These are phyloP conservation scores for Poecilia picta DNA, from an alignment of 2,797 vertebrate genomes.

Conservation along the genomic window DNA sequence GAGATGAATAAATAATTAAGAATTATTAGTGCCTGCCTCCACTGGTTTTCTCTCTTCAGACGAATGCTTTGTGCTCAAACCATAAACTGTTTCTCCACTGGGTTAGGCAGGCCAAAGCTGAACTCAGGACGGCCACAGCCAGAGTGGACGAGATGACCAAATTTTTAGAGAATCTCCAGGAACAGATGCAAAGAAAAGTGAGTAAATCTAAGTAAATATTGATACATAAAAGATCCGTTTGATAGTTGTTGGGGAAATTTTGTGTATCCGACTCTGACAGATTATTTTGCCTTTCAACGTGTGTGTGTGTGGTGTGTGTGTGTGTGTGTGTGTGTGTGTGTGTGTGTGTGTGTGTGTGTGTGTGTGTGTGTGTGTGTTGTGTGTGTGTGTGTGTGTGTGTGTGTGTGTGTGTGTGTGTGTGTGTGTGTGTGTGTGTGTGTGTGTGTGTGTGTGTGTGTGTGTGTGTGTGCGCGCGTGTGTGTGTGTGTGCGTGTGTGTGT, in stretches of 20 bases:
- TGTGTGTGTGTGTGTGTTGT: too few relatives aligned
- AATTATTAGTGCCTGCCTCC: too few relatives aligned
- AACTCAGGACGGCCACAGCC: slow-evolving; percentile 82
- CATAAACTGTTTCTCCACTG: not conserved
- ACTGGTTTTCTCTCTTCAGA: not conserved
- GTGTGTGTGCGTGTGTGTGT: too few relatives aligned
- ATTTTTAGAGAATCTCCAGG: slow-evolving; percentile 82
- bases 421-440: too few relatives aligned
- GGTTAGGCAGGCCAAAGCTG: slow-evolving; percentile 86
- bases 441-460: too few relatives aligned
- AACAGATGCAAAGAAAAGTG: slow-evolving; percentile 87
- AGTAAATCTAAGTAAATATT: slow-evolving; percentile 19
- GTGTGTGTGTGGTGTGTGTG: not conserved
- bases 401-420: too few relatives aligned
- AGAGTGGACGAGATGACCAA: slow-evolving; percentile 89
- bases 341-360: too few relatives aligned
- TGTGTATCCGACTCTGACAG: not conserved
- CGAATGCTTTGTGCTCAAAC: not conserved
- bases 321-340: too few relatives aligned
- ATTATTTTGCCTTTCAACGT: not conserved
- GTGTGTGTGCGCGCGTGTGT: too few relatives aligned
- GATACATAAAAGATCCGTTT: not conserved
- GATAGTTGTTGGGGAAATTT: not conserved
- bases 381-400: too few relatives aligned
- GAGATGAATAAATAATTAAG: not conserved